Evolutionary conservation across 1,140 invertebrate genomes (phyloP).

Genomic region (Nixonia krombeini): DNA sequence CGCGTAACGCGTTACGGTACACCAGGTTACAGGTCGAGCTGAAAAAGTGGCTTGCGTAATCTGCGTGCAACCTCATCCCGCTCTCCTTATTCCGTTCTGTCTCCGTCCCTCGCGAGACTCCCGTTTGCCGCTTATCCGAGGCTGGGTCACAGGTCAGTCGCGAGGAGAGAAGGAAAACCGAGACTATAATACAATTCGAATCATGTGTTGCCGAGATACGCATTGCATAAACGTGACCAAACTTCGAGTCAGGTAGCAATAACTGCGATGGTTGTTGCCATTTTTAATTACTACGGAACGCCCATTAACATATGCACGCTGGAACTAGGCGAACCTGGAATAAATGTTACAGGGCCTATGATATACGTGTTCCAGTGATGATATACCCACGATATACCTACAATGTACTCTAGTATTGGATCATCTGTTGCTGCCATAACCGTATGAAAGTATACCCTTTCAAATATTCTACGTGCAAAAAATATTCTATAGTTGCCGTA

Average conservation of each 20-base stretch:
- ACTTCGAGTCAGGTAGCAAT: neutral
- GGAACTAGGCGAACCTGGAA: too few relatives aligned
- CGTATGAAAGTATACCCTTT: too few relatives aligned
- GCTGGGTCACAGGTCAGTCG: neutral
- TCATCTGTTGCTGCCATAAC: too few relatives aligned
- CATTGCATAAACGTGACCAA: constrained; percentile 2
- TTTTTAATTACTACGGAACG: too few relatives aligned
- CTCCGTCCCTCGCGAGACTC: neutral
- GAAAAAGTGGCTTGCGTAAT: neutral
- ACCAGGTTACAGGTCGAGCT: neutral
- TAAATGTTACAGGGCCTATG: too few relatives aligned
- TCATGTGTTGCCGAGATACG: neutral
- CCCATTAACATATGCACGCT: too few relatives aligned
- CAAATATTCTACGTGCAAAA: too few relatives aligned
- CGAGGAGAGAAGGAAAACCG: neutral
- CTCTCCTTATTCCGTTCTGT: neutral
- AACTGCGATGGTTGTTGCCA: neutral
- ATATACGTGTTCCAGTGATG: too few relatives aligned
- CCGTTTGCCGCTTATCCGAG: neutral
- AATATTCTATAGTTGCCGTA: too few relatives aligned
- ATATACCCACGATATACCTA: too few relatives aligned
- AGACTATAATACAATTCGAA: neutral
- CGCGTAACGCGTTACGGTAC: constrained; percentile 1
- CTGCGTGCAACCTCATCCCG: neutral
- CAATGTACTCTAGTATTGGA: too few relatives aligned